Percentiles rank a stretch among this genome's conserved stretches.
These are phyloP conservation scores for Luidia sarsii DNA, from an alignment of 53 echinoderm and acorn worm species.

Conservation along the genomic window DNA sequence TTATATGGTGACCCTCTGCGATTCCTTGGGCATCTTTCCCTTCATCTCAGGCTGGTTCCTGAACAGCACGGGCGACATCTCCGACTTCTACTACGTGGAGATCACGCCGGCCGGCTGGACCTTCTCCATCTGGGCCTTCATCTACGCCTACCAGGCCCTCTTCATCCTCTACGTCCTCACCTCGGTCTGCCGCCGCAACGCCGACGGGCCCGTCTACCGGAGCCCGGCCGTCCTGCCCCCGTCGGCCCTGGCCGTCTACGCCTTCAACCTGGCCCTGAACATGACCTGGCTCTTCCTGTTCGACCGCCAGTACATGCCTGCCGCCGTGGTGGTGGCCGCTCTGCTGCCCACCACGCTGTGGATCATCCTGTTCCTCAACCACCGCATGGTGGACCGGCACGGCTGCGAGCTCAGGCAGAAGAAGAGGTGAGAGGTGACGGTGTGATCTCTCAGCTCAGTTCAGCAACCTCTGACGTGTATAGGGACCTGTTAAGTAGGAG, in stretches of 20 bases:
- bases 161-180: slow-evolving; percentile 73
- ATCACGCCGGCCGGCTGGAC: slow-evolving; percentile 87
- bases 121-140: slow-evolving; percentile 85
- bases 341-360: slow-evolving; percentile 56
- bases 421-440: slow-evolving; percentile 33
- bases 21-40: too few species aligned
- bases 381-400: background rate
- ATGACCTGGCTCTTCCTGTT: slow-evolving; percentile 80
- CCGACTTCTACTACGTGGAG: slow-evolving; percentile 72
- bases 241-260: slow-evolving; percentile 57
- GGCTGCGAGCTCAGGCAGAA: slow-evolving; percentile 1
- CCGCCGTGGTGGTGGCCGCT: slow-evolving; percentile 61
- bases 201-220: slow-evolving; percentile 72
- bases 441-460: too few species aligned
- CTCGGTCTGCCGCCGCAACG: slow-evolving; percentile 64
- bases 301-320: slow-evolving; percentile 65
- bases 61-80: slow-evolving; percentile 74
- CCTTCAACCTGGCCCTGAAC: slow-evolving; percentile 73
- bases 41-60: slow-evolving; percentile 75
- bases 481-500: background rate
- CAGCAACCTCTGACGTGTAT: background rate
- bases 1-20: too few species aligned
- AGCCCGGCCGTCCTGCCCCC: slow-evolving; percentile 72
- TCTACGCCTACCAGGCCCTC: slow-evolving; percentile 72
- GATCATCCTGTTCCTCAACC: slow-evolving; percentile 33